A percentile compares a stretch with the other conserved stretches of the same genome.
phyloP scores from a whole-genome alignment of 2,797 vertebrate genomes.

The Arvicola amphibius region DNA sequence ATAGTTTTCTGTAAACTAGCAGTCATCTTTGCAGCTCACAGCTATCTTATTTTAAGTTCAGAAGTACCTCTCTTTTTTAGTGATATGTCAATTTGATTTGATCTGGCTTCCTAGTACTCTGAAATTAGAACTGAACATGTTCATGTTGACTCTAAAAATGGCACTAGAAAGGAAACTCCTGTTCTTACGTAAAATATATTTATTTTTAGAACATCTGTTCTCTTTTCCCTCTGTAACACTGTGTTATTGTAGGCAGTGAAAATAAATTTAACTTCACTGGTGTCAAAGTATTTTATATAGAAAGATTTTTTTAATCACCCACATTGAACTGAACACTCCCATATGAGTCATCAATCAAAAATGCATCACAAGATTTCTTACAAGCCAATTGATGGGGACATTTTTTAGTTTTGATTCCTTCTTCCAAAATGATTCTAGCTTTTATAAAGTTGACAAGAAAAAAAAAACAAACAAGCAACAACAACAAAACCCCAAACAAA shows the following conservation, averaged over 20 bases:
- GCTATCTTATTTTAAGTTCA: slow-evolving; percentile 17
- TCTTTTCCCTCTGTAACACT: not conserved
- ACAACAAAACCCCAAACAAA: no score
- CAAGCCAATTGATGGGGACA: no score
- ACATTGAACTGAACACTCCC: no score
- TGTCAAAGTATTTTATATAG: not conserved
- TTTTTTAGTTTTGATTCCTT: no score
- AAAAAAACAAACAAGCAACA: no score
- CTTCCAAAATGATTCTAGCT: no score
- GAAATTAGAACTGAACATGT: not conserved
- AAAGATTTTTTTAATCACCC: not conserved
- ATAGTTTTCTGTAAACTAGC: not conserved
- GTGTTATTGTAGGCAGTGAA: slow-evolving; percentile 21
- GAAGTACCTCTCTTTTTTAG: not conserved
- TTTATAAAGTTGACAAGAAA: no score
- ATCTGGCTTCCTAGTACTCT: not conserved
- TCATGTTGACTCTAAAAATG: slow-evolving; percentile 12
- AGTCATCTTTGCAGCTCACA: not conserved
- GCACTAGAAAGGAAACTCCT: not conserved
- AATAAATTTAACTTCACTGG: not conserved
- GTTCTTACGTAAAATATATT: not conserved
- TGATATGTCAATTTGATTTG: slow-evolving; percentile 9
- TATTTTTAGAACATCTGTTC: not conserved
- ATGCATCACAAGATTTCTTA: no score
- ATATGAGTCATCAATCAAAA: no score